Evolutionary conservation across 2,888 invertebrate species (phyloP).

Genomic region (Latrodectus elegans): DNA sequence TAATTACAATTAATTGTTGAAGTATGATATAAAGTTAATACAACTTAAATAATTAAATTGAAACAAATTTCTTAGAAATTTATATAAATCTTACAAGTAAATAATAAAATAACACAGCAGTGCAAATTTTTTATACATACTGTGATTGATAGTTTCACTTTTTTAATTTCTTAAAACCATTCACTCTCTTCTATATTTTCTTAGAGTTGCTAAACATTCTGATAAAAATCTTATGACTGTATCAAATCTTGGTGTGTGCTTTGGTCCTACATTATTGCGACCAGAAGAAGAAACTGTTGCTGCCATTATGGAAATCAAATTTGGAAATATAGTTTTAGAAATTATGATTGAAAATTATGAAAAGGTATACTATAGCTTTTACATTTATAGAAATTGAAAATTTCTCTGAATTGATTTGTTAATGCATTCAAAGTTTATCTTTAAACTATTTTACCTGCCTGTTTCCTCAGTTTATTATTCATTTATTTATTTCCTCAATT

Average conservation of each 20-base stretch:
- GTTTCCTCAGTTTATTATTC: neutral
- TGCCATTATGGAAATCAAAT: slow-evolving; percentile 98
- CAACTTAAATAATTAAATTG: slow-evolving; percentile 3
- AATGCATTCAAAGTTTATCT: neutral
- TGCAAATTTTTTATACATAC: no score
- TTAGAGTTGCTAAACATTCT: slow-evolving; percentile 86
- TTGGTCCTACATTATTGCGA: slow-evolving; percentile 95
- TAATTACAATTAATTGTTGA: no score
- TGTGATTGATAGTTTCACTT: neutral
- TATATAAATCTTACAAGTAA: no score
- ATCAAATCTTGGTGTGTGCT: slow-evolving; percentile 97
- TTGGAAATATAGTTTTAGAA: slow-evolving; percentile 98
- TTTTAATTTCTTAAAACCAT: neutral
- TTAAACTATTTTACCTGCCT: neutral
- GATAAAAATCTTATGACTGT: slow-evolving; percentile 97
- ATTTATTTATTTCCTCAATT: neutral
- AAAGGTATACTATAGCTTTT: slow-evolving; percentile 73
- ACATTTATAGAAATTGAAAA: no score
- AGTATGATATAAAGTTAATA: no score
- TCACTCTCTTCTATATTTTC: slow-evolving; percentile 71
- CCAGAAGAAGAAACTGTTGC: slow-evolving; percentile 98
- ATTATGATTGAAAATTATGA: slow-evolving; percentile 93
- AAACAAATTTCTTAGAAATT: no score
- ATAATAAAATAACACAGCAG: no score
- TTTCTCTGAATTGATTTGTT: neutral